These are phyloP conservation scores for Cosmia trapezina DNA, from an alignment of 2,888 invertebrate species.

Conservation along the genomic window DNA sequence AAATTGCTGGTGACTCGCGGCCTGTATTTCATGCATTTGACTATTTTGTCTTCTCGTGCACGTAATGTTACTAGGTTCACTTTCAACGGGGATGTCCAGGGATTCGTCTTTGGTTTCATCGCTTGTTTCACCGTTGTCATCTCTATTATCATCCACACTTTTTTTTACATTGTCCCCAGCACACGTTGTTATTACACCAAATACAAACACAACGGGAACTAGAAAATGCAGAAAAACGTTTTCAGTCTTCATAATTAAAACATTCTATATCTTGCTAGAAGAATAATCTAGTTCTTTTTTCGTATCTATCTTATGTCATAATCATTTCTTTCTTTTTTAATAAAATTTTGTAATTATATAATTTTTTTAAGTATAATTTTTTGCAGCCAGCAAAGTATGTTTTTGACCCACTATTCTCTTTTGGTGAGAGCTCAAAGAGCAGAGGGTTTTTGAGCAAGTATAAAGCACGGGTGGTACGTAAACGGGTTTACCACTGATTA, in stretches of 20 bases:
- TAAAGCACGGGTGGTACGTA: too few species aligned
- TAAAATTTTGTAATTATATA: constrained; percentile 23
- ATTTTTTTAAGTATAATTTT: constrained; percentile 32
- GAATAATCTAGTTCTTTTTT: constrained; percentile 75
- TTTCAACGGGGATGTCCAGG: constrained; percentile 78
- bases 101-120: constrained; percentile 82
- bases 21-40: constrained; percentile 81
- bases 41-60: constrained; percentile 81
- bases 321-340: constrained; percentile 52
- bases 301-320: constrained; percentile 68
- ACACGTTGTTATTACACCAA: constrained; percentile 69
- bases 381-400: constrained; percentile 58
- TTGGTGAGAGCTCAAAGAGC: too few species aligned
- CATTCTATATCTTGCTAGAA: constrained; percentile 47
- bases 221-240: constrained; percentile 71
- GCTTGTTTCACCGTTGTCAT: constrained; percentile 78
- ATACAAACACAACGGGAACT: constrained; percentile 70
- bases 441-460: too few species aligned
- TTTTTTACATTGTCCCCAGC: constrained; percentile 80
- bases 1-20: constrained; percentile 77
- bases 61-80: constrained; percentile 72
- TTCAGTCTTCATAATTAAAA: constrained; percentile 71
- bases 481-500: too few species aligned
- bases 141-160: constrained; percentile 81
- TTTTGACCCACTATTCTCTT: too few species aligned